These are phyloP conservation scores for Halcyon senegalensis DNA, from an alignment of 2,113 vertebrate genomes.

Conservation along the genomic window DNA sequence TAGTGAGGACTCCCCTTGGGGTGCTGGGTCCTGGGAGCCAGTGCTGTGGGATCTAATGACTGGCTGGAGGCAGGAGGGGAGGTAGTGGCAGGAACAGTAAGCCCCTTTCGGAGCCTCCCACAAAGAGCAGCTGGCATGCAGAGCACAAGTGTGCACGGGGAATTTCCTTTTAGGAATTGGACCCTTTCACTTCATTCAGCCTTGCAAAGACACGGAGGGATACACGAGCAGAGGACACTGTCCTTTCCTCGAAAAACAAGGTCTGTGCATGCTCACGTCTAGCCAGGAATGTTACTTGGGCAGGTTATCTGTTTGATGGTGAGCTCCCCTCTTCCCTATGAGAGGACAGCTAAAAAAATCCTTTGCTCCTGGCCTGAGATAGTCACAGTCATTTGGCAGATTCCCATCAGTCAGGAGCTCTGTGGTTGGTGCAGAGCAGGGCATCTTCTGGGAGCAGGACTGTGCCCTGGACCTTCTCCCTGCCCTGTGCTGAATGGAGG, in stretches of 20 bases:
- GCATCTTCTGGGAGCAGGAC: background rate
- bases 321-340: background rate
- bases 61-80: background rate
- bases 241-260: background rate
- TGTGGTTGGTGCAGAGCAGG: background rate
- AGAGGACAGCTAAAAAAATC: background rate
- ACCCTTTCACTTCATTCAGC: background rate
- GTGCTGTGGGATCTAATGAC: background rate
- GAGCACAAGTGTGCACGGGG: background rate
- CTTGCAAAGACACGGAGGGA: background rate
- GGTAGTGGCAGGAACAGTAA: background rate
- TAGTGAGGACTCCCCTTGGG: background rate
- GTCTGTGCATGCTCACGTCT: background rate
- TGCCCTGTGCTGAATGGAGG: background rate
- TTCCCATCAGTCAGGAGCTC: background rate
- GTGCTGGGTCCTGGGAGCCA: background rate
- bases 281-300: background rate
- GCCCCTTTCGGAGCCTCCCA: background rate
- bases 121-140: background rate
- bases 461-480: background rate
- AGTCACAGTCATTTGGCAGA: background rate
- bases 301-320: background rate
- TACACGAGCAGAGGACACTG: background rate
- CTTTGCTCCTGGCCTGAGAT: background rate
- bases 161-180: background rate